phyloP scores from a whole-genome alignment of 2,888 invertebrate genomes.

The Dolichopus griseipennis region DNA sequence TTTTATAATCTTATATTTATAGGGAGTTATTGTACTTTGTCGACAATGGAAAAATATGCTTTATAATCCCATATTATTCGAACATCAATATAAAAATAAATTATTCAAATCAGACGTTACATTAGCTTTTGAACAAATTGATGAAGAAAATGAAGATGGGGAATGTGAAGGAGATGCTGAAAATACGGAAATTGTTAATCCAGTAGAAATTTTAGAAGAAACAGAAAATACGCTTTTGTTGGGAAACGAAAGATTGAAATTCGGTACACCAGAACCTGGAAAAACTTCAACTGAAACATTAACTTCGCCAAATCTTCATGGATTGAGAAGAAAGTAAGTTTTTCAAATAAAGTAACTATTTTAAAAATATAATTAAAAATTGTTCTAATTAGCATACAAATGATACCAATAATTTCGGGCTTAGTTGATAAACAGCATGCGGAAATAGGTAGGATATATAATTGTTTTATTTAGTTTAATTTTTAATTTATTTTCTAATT shows the following conservation, averaged over 20 bases:
- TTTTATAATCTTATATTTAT: constrained; percentile 15
- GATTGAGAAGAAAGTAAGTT: constrained; percentile 36
- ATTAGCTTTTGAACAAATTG: constrained; percentile 74
- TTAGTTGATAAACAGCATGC: constrained; percentile 42
- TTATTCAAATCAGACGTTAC: constrained; percentile 56
- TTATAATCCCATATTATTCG: constrained; percentile 83
- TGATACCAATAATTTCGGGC: constrained; percentile 43
- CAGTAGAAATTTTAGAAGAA: constrained; percentile 42
- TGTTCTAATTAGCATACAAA: constrained; percentile 37
- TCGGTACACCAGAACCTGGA: constrained; percentile 27
- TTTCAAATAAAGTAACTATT: neutral
- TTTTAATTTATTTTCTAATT: neutral
- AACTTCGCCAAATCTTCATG: constrained; percentile 38
- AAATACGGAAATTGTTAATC: constrained; percentile 35
- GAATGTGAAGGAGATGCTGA: constrained; percentile 42
- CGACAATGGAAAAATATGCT: constrained; percentile 95
- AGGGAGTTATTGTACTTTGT: constrained; percentile 92
- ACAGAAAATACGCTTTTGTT: constrained; percentile 45
- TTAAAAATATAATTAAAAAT: constrained; percentile 8
- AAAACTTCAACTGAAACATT: constrained; percentile 35
- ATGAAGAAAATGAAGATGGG: constrained; percentile 50
- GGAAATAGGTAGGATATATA: constrained; percentile 34
- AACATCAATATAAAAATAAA: constrained; percentile 81
- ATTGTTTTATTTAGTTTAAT: no score
- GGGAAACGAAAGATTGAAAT: constrained; percentile 29